Conservation (phyloP, 2,113 vertebrate genomes). For the Cathartes aura region DNA sequence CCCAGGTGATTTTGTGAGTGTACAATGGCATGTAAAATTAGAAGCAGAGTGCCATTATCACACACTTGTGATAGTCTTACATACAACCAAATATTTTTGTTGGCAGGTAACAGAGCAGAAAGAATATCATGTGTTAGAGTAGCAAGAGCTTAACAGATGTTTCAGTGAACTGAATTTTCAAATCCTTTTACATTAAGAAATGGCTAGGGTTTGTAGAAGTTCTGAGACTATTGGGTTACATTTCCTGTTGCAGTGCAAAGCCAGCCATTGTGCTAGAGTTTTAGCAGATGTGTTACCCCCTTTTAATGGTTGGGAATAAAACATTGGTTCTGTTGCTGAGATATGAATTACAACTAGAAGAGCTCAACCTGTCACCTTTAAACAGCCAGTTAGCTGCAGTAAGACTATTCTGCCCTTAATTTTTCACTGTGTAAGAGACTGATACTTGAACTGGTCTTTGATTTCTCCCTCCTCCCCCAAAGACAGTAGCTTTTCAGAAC, state of each 20-base stretch:
- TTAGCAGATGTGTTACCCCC: slow-evolving; percentile 75
- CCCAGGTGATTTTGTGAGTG: neutral
- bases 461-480: neutral
- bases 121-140: slow-evolving; percentile 75
- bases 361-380: slow-evolving; percentile 63
- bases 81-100: slow-evolving; percentile 80
- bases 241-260: slow-evolving; percentile 76
- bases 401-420: slow-evolving; percentile 51
- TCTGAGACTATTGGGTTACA: slow-evolving; percentile 79
- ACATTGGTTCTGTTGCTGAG: slow-evolving; percentile 53
- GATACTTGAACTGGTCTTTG: slow-evolving; percentile 46
- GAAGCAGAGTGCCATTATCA: slow-evolving; percentile 65
- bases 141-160: slow-evolving; percentile 83
- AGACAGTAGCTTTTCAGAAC: slow-evolving; percentile 30
- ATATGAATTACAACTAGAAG: slow-evolving; percentile 70
- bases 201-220: slow-evolving; percentile 73
- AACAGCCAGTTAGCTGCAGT: slow-evolving; percentile 55
- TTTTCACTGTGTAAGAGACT: slow-evolving; percentile 35
- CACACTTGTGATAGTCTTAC: slow-evolving; percentile 66
- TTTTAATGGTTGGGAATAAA: slow-evolving; percentile 62
- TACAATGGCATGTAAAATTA: slow-evolving; percentile 12
- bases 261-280: slow-evolving; percentile 72
- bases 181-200: slow-evolving; percentile 78
- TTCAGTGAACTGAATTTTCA: slow-evolving; percentile 79
- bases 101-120: slow-evolving; percentile 74